A percentile compares a stretch with the other conserved stretches of the same genome.
Evolutionary conservation across 2,888 invertebrate genomes (phyloP).

Genomic region (Parnassius apollo): DNA sequence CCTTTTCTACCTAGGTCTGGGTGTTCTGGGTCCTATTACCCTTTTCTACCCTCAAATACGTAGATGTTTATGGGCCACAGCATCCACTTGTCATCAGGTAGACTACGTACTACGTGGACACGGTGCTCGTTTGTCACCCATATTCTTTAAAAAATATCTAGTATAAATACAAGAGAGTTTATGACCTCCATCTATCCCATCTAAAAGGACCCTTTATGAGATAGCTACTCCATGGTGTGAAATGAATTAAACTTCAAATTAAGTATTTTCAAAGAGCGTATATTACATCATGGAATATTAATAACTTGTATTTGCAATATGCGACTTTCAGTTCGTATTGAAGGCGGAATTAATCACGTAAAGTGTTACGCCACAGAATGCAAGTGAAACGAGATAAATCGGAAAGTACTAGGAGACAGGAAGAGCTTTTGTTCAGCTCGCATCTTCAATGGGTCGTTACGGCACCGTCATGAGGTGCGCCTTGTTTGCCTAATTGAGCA

Average conservation of each 20-base stretch:
- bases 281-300: slow-evolving; percentile 7
- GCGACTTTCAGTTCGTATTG: slow-evolving; percentile 8
- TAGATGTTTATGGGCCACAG: too few species aligned
- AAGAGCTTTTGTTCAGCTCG: slow-evolving; percentile 13
- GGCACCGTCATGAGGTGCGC: not conserved
- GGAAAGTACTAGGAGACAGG: slow-evolving; percentile 1
- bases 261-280: not conserved
- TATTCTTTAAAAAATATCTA: too few species aligned
- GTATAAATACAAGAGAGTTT: too few species aligned
- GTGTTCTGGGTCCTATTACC: too few species aligned
- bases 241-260: not conserved
- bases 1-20: too few species aligned
- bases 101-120: too few species aligned
- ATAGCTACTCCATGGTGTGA: too few species aligned
- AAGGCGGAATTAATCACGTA: slow-evolving; percentile 19
- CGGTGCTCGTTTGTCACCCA: too few species aligned
- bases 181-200: too few species aligned
- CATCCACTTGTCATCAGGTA: too few species aligned
- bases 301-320: slow-evolving; percentile 11
- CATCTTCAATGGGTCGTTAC: slow-evolving; percentile 14
- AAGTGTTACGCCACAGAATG: slow-evolving; percentile 13
- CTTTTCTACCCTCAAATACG: too few species aligned
- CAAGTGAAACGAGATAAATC: slow-evolving; percentile 14
- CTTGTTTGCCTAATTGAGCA: not conserved
- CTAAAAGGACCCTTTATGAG: too few species aligned